Base-by-base conservation (phyloP, 2,888 invertebrate species). In the Cetonia aurata region DNA sequence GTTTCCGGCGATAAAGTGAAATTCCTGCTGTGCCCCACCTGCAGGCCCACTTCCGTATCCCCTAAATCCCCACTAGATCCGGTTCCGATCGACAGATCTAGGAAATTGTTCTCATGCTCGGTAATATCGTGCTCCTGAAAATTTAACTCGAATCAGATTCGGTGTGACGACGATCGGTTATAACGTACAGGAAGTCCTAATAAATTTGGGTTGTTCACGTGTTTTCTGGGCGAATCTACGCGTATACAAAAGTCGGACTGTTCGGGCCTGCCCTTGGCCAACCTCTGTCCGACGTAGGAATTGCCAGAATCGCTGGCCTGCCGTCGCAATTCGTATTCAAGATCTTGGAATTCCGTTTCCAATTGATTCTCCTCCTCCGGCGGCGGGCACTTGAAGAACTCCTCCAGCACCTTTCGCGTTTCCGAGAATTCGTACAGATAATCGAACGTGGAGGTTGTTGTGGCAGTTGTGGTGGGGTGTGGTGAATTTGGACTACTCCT, bases 381-480 rank as follows among this genome's bases (percentile, higher is more conserved):
- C 69, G 91, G 90, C 59, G 92, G 92, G 82, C 93, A 93, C 83
- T 93, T 92, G 87, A 96, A 96, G 86, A 96, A 96, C 85, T 96
- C 96, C 81, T 96, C 96, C 52, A 96, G 86, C 56, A 96, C 96
- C 86, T 96, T 96, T 75, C 95, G 88, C 25, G 96, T 96, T 85
- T 96, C 96, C 0, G 96, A 96, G 85, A 96, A 96, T 85, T 96
- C 96, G 84, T 96, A 96, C 74, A 95, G 85, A 85, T 95, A 95
- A 86, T 96, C 95, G 83, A 94, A 95, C 42, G 94, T 93, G 66
- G 92, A 87, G 71, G 88, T 87, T 17, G 79, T 80, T 71, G 88
- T 87, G 19, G 79, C 80, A 55, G 81, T 79, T 31, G 75, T 74
- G 4, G 74, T 69, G 8, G 67, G 57, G 15, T 75, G 73, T 13